phyloP scores from a whole-genome alignment of 2,797 vertebrate genomes.

The Sebastes aleutianus region DNA sequence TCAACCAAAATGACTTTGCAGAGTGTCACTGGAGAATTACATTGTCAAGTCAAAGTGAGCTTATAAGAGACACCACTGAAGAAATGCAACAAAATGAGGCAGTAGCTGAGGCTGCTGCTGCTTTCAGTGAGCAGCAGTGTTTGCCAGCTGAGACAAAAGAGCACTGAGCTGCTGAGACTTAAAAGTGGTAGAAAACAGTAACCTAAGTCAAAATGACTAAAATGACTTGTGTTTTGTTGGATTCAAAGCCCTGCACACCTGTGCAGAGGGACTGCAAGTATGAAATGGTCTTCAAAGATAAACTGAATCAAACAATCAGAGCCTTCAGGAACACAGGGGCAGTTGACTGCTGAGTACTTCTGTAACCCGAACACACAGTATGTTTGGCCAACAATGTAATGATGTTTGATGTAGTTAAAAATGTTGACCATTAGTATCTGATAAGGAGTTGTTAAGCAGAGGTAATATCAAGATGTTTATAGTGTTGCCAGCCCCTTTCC shows the following conservation, averaged over 20 bases:
- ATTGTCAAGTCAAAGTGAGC: conserved; percentile 2
- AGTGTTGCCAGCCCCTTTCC: background rate
- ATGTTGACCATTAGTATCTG: background rate
- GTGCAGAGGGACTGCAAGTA: background rate
- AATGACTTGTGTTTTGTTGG: background rate
- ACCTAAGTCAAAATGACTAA: background rate
- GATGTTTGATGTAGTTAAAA: background rate
- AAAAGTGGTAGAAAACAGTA: background rate
- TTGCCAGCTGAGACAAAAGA: background rate
- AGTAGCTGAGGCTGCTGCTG: background rate
- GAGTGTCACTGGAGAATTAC: conserved; percentile 6
- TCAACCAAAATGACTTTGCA: conserved; percentile 17
- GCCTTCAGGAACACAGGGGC: background rate
- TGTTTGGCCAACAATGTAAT: background rate
- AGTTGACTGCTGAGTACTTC: background rate
- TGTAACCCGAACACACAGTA: background rate
- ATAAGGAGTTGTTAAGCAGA: no score
- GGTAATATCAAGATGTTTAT: background rate
- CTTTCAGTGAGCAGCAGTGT: conserved; percentile 4
- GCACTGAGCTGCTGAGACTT: background rate
- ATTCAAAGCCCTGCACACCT: background rate
- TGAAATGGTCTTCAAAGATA: background rate
- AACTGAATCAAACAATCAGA: background rate
- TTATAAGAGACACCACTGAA: background rate
- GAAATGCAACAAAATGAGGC: conserved; percentile 21